phyloP scores from a whole-genome alignment of 2,888 invertebrate genomes.

The Teleogryllus oceanicus region DNA sequence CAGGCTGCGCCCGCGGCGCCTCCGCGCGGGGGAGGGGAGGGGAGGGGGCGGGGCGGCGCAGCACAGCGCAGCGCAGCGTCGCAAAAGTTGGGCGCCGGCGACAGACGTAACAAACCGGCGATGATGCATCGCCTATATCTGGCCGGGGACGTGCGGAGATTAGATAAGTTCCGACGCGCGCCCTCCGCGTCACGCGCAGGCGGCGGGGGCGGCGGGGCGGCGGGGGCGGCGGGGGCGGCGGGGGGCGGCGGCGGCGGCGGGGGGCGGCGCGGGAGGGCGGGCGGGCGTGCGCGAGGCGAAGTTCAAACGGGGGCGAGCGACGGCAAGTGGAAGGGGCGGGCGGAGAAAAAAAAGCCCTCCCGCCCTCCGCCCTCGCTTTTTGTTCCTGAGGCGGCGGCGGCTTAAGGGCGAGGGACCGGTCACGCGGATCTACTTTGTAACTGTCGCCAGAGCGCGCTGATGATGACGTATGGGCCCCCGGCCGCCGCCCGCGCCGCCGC shows the following conservation, averaged over 20 bases:
- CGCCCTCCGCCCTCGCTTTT: too few relatives aligned
- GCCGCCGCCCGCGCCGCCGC: neutral
- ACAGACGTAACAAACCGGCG: neutral
- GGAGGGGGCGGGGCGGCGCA: too few relatives aligned
- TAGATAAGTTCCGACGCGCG: neutral
- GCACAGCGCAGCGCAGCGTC: too few relatives aligned
- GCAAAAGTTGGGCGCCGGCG: neutral
- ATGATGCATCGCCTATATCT: slow-evolving; percentile 18
- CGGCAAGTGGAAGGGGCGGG: neutral
- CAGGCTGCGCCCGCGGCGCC: too few relatives aligned
- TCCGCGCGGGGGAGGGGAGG: too few relatives aligned
- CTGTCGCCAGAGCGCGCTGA: slow-evolving; percentile 8
- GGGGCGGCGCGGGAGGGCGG: neutral
- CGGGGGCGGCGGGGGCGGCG: neutral
- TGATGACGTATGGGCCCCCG: slow-evolving; percentile 1
- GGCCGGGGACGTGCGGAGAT: slow-evolving; percentile 10
- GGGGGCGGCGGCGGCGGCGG: neutral
- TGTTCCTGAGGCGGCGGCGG: neutral
- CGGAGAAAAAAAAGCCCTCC: too few relatives aligned
- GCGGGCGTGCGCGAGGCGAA: neutral
- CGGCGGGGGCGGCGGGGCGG: neutral
- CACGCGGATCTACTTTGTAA: slow-evolving; percentile 1
- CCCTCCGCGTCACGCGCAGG: neutral
- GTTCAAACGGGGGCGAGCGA: neutral
- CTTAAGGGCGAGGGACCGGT: neutral